These are phyloP conservation scores for Drosophila gunungcola DNA, from an alignment of 1,140 invertebrate species.

Conservation along the genomic window DNA sequence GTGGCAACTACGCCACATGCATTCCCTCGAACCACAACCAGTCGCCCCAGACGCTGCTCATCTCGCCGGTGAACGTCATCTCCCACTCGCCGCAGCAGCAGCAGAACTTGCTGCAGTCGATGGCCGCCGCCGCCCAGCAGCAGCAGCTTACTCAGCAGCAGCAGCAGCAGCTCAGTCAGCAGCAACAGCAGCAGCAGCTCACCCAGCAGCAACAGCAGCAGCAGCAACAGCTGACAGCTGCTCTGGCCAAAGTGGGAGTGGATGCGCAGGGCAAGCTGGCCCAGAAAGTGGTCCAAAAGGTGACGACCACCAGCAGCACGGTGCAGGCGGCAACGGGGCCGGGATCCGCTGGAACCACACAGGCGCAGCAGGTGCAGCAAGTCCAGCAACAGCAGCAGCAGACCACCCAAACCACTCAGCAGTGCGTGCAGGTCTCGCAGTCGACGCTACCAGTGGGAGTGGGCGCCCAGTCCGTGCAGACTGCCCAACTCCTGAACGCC, in stretches of 20 bases:
- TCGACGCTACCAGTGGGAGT: conserved; percentile 86
- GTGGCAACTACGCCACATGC: conserved; percentile 86
- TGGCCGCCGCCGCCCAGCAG: conserved; percentile 69
- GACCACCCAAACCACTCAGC: conserved; percentile 84
- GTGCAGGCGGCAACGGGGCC: conserved; percentile 84
- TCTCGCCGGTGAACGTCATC: conserved; percentile 90
- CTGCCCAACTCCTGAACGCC: conserved; percentile 87
- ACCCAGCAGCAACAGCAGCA: conserved; percentile 63
- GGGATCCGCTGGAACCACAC: conserved; percentile 89
- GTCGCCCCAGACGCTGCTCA: conserved; percentile 92
- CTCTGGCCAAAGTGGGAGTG: conserved; percentile 53
- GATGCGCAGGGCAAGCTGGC: conserved; percentile 84
- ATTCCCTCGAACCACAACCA: conserved; percentile 92
- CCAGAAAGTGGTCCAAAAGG: conserved; percentile 87
- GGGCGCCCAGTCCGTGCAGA: conserved; percentile 86
- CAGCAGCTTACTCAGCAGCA: conserved; percentile 67
- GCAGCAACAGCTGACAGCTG: conserved; percentile 64
- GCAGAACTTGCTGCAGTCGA: conserved; percentile 78
- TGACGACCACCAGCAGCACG: conserved; percentile 84
- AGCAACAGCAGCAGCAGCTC: conserved; percentile 59
- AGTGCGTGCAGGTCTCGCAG: conserved; percentile 89
- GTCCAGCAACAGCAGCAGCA: conserved; percentile 73
- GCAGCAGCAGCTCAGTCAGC: conserved; percentile 50
- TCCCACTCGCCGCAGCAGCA: conserved; percentile 88
- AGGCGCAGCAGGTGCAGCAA: conserved; percentile 75